phyloP scores from a whole-genome alignment of 2,113 vertebrate genomes.

The cattle (Bos taurus) region DNA sequence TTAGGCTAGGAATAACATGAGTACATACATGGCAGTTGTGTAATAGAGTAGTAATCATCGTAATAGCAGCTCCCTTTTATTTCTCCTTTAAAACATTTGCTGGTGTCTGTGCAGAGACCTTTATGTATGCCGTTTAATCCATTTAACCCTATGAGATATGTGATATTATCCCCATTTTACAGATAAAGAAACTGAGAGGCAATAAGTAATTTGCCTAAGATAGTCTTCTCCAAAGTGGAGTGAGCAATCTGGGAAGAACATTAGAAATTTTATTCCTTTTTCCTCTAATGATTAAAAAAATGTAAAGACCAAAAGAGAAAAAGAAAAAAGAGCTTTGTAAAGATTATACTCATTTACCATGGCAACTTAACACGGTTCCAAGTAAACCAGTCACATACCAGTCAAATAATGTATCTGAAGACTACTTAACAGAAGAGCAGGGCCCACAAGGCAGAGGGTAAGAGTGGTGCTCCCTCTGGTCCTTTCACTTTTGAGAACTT shows the following conservation, averaged over 20 bases:
- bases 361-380: not conserved
- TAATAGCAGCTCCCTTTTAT: not conserved
- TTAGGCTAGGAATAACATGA: not conserved
- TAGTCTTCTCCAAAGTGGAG: not conserved
- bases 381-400: not conserved
- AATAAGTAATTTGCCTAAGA: not conserved
- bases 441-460: not conserved
- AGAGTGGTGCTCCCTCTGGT: fast-evolving
- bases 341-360: not conserved
- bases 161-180: not conserved
- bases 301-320: not conserved
- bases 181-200: not conserved
- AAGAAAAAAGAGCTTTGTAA: not conserved
- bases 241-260: not conserved
- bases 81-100: not conserved
- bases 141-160: not conserved
- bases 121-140: not conserved
- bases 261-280: not conserved
- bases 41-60: not conserved
- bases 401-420: too few species aligned
- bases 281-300: not conserved
- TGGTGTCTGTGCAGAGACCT: not conserved
- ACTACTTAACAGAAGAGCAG: not conserved
- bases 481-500: not conserved
- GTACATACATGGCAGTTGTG: not conserved